Base-by-base conservation (phyloP, 2,113 vertebrate species). In the Clarias batrachus region DNA sequence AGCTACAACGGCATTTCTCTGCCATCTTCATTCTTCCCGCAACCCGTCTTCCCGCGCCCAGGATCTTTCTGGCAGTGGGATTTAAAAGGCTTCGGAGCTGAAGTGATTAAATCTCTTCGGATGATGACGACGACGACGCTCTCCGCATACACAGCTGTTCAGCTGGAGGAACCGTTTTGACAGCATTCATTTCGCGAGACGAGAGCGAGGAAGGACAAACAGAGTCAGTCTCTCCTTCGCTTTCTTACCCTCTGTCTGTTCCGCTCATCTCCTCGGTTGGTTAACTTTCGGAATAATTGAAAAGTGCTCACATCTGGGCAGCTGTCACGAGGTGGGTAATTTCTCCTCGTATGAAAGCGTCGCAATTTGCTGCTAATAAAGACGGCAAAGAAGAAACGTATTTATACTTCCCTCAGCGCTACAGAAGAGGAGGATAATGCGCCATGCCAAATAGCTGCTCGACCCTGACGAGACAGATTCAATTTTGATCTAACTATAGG, bases 261-360 rank as follows among this genome's bases (percentile, higher is more conserved):
- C 85, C 88, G 86, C 81, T 66, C 81, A 21, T 82, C 71, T 77
- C 68, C 8, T 10, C 85, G 91, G 88, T 88, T 71, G 82, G 68
- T 86, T 89, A 87, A 90, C 86, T 91, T 91, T 81, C 21, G 12
- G 68, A 83, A 57, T 94, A 92, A 93, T 91, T 92, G 87, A 91
- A 90, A 84, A 79, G 76, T 80, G 87, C 86, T 84, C 73, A 88
- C 91, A 90, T 92, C 86, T 91, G 90, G 91, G 89, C 89, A 87
- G 81, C 52, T 91, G 86, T 91, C 90, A 89, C 57, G 81, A 87
- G 87, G 85, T 86, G 87, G 88, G 82, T 82, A 70, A 90, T 93
- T 86, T 89, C 92, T 93, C 92, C 91, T 92, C 87, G 88, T 81
- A 37, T 41, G 37, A 87, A 83, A 79, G 60, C 54, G 56, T 90